Percentiles rank a stretch among this genome's conserved stretches.
Evolutionary conservation across 1,140 invertebrate genomes (phyloP).

Genomic region (Drosophila jambulina): DNA sequence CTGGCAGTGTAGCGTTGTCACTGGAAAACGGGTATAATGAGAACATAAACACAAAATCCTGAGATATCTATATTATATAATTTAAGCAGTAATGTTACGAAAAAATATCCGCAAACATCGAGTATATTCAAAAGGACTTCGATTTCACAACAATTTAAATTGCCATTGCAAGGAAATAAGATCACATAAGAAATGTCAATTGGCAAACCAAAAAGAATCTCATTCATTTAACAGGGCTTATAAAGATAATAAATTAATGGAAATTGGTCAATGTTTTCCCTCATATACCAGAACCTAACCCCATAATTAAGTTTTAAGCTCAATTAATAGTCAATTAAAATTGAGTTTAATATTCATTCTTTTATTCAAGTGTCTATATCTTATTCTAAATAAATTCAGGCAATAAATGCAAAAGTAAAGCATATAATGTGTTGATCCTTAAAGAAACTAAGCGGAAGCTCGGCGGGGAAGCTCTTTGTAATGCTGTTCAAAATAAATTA

Average conservation of each 20-base stretch:
- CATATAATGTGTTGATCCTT: slow-evolving; percentile 14
- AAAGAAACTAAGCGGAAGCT: slow-evolving; percentile 60
- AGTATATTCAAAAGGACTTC: neutral
- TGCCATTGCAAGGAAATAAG: neutral
- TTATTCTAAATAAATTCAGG: slow-evolving; percentile 29
- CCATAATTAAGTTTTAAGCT: too few species aligned
- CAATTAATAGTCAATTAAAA: too few species aligned
- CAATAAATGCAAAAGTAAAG: slow-evolving; percentile 16
- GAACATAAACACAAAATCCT: neutral
- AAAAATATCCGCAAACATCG: neutral
- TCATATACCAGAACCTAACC: too few species aligned
- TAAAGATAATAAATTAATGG: too few species aligned
- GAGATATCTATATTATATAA: neutral
- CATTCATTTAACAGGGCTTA: neutral
- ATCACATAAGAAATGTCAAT: neutral
- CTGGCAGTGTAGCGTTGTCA: neutral
- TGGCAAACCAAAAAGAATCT: neutral
- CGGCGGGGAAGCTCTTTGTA: slow-evolving; percentile 57
- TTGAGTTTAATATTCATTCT: too few species aligned
- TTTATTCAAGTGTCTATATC: slow-evolving; percentile 7
- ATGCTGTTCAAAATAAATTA: slow-evolving; percentile 38
- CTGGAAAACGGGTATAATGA: neutral
- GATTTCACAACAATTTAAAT: neutral
- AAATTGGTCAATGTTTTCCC: too few species aligned
- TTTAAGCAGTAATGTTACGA: neutral